A percentile compares a stretch with the other conserved stretches of the same genome.
Conservation (phyloP, 2,113 vertebrate genomes). For the Gymnocephalus cernua region DNA sequence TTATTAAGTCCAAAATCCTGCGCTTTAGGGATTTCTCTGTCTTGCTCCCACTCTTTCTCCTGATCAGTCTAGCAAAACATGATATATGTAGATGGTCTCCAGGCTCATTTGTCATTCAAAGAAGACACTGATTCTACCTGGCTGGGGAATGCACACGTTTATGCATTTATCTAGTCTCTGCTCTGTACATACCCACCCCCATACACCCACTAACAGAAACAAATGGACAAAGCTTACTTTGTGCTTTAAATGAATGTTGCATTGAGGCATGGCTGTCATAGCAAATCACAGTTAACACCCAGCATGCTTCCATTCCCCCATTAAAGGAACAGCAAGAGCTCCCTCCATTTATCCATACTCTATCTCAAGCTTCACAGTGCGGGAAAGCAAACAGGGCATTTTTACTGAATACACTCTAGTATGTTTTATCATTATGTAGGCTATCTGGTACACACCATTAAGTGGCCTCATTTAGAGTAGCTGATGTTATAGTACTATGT, state of each 20-base stretch:
- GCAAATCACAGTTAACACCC: slow-evolving; percentile 59
- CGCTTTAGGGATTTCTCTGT: slow-evolving; percentile 33
- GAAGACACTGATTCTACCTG: slow-evolving; percentile 64
- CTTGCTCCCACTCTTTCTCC: slow-evolving; percentile 26
- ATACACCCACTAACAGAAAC: slow-evolving; percentile 41
- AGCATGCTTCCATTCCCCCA: slow-evolving; percentile 45
- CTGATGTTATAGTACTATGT: slow-evolving; percentile 24
- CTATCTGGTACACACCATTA: slow-evolving; percentile 30
- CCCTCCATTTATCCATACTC: slow-evolving; percentile 25
- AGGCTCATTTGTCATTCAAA: slow-evolving; percentile 64
- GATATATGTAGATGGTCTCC: slow-evolving; percentile 58
- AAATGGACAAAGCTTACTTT: slow-evolving; percentile 57
- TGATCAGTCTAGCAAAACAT: slow-evolving; percentile 50
- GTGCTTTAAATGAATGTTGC: slow-evolving; percentile 63
- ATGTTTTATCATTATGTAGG: slow-evolving; percentile 38
- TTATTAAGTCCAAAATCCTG: slow-evolving; percentile 59
- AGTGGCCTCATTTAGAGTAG: slow-evolving; percentile 39
- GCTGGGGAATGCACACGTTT: slow-evolving; percentile 43
- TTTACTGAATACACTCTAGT: slow-evolving; percentile 30
- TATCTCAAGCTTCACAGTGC: slow-evolving; percentile 23
- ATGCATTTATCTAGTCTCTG: slow-evolving; percentile 29
- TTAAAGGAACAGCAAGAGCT: slow-evolving; percentile 48
- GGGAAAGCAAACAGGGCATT: slow-evolving; percentile 26
- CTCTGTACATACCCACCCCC: slow-evolving; percentile 9
- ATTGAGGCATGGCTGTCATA: slow-evolving; percentile 63